phyloP scores from a whole-genome alignment of 2,888 invertebrate genomes.

The Sinhomidia bicolor region DNA sequence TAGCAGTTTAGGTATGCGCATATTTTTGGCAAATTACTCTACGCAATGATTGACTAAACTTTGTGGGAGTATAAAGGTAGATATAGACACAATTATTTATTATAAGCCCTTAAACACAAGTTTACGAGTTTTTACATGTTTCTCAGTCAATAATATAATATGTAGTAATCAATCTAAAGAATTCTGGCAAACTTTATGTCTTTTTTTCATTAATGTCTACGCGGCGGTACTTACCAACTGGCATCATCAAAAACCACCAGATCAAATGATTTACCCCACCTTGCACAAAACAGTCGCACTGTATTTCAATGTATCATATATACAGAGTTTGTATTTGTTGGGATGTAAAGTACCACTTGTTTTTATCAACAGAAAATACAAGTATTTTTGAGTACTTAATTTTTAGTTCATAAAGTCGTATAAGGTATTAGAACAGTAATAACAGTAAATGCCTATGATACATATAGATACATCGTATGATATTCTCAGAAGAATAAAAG shows the following conservation, averaged over 20 bases:
- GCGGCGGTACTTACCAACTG: not conserved
- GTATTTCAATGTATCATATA: not conserved
- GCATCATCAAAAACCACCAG: conserved; percentile 21
- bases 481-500: conserved; percentile 31
- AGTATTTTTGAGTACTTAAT: conserved; percentile 16
- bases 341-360: not conserved
- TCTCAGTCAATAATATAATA: conserved; percentile 25
- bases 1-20: not conserved
- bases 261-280: not conserved
- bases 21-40: not conserved
- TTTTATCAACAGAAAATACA: conserved; percentile 23
- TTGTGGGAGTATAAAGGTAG: conserved; percentile 8
- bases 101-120: not conserved
- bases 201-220: conserved; percentile 2
- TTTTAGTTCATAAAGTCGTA: conserved; percentile 5
- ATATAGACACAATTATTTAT: not conserved
- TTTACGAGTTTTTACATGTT: conserved; percentile 43
- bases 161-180: not conserved
- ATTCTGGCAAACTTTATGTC: not conserved
- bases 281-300: not conserved
- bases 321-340: not conserved
- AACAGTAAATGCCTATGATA: not conserved
- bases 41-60: not conserved
- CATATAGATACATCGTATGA: not conserved
- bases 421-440: not conserved